phyloP scores from a whole-genome alignment of 2,113 vertebrate species.

The Cavia porcellus region DNA sequence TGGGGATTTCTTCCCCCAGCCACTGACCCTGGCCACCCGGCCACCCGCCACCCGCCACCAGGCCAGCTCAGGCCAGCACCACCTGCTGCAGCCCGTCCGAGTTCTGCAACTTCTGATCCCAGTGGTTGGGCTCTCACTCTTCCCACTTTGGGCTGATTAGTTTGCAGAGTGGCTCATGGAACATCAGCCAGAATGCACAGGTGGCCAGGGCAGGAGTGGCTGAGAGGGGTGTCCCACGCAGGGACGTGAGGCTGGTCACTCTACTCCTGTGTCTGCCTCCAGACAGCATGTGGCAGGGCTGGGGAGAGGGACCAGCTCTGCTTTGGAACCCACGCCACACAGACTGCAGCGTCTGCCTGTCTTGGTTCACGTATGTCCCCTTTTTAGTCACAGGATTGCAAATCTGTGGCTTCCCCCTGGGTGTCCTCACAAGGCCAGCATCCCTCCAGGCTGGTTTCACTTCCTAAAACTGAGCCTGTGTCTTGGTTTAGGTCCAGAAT shows the following conservation, averaged over 20 bases:
- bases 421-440: not conserved
- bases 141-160: not conserved
- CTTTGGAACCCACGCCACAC: not conserved
- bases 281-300: not conserved
- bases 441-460: not conserved
- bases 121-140: too few relatives aligned
- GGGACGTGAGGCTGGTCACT: not conserved
- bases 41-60: not conserved
- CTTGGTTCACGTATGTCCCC: not conserved
- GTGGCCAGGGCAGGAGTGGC: not conserved
- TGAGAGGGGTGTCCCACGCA: fast-evolving
- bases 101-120: too few relatives aligned
- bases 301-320: not conserved
- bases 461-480: not conserved
- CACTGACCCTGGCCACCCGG: not conserved
- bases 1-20: not conserved
- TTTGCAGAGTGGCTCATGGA: not conserved
- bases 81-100: too few relatives aligned
- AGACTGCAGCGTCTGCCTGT: too few relatives aligned
- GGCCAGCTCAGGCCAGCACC: not conserved
- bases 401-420: not conserved
- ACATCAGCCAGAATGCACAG: too few relatives aligned
- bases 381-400: not conserved
- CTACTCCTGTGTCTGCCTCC: not conserved
- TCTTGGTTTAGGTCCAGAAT: not conserved